Evolutionary conservation across 2,113 vertebrate genomes (phyloP).

Genomic region (Grus americana): DNA sequence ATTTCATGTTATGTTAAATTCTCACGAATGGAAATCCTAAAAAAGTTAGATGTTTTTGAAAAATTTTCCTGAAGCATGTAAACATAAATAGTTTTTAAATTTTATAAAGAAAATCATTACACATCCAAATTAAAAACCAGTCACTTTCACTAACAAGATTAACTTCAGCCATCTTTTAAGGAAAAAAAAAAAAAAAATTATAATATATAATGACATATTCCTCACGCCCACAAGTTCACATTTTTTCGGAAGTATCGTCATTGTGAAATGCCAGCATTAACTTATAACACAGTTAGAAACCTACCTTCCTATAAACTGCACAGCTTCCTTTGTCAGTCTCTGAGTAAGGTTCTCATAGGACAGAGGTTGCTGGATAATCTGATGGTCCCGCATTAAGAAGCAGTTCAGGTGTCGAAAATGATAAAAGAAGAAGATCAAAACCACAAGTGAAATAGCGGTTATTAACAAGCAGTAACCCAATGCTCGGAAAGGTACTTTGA

Average conservation of each 20-base stretch:
- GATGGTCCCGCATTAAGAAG: slow-evolving; percentile 80
- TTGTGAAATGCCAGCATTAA: not conserved
- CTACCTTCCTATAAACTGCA: slow-evolving; percentile 80
- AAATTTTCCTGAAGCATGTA: not conserved
- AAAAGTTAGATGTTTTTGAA: not conserved
- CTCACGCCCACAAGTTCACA: not conserved
- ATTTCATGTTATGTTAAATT: not conserved
- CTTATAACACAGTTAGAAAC: not conserved
- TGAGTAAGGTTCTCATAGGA: slow-evolving; percentile 82
- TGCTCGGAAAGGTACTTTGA: slow-evolving; percentile 8
- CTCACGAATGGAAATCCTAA: not conserved
- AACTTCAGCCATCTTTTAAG: not conserved
- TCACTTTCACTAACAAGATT: not conserved
- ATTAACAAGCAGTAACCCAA: slow-evolving; percentile 31
- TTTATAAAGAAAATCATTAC: not conserved
- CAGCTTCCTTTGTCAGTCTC: slow-evolving; percentile 79
- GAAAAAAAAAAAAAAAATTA: not conserved
- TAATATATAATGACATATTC: not conserved
- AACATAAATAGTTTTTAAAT: not conserved
- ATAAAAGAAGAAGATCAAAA: slow-evolving; percentile 61
- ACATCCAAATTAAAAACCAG: not conserved
- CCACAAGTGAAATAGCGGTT: not conserved
- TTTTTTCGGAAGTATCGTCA: not conserved
- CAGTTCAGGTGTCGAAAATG: slow-evolving; percentile 83
- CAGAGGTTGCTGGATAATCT: slow-evolving; percentile 83